Percentiles rank a stretch among this genome's conserved stretches.
phyloP scores from a whole-genome alignment of 64 coral and sea anemone genomes.

The Cladopsammia gracilis region DNA sequence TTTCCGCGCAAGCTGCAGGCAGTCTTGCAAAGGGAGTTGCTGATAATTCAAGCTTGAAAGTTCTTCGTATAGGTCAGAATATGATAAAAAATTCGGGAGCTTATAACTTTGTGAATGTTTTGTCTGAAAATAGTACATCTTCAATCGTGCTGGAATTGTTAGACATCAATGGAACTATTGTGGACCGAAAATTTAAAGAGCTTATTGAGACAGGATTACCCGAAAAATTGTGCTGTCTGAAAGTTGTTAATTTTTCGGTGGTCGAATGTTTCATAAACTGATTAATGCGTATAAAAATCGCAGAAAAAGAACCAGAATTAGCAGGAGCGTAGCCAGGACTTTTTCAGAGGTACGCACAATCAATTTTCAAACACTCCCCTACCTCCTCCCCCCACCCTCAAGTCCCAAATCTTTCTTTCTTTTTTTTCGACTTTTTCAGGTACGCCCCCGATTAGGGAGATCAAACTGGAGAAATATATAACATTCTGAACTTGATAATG shows the following conservation, averaged over 20 bases:
- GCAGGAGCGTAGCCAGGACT: no score
- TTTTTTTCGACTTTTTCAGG: no score
- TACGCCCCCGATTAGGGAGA: no score
- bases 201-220: neutral
- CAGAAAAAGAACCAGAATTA: neutral
- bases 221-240: slow-evolving; percentile 15
- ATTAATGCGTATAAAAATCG: neutral
- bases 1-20: slow-evolving; percentile 50
- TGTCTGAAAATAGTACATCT: slow-evolving; percentile 14
- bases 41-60: slow-evolving; percentile 48
- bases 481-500: no score
- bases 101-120: slow-evolving; percentile 33
- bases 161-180: slow-evolving; percentile 80
- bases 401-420: no score
- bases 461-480: no score
- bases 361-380: no score
- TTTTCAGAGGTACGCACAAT: no score
- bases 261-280: neutral
- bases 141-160: slow-evolving; percentile 49
- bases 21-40: slow-evolving; percentile 59
- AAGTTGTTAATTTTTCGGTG: slow-evolving; percentile 27
- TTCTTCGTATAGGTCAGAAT: slow-evolving; percentile 77
- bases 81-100: slow-evolving; percentile 79
- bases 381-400: no score
- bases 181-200: slow-evolving; percentile 49